Evolutionary conservation across 1,140 invertebrate genomes (phyloP), one percentile per base, ranked within the genome.

Genomic region (Drosophila pachea): DNA sequence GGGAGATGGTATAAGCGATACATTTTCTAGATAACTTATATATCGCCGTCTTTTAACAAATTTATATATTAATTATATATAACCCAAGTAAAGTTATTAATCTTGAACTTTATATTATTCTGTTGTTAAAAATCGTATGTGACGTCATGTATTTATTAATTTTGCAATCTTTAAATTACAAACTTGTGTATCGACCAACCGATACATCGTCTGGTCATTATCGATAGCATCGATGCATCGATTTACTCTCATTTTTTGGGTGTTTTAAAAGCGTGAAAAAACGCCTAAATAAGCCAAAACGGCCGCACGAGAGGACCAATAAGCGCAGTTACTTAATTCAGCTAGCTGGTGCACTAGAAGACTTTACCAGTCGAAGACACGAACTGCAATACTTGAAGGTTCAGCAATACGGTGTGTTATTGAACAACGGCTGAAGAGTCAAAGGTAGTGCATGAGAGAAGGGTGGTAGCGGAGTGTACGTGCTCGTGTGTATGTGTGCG

Each of bases 191-290:
- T 56, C 29, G 35, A 6, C 12, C 5, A 38, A 35, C 2, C 71
- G 62, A 78, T 67, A 56, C 50, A 66, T 55, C 58, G 62, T 0
- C 4, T 36, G 12, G 36, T 75, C 58, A 67, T 53, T 79, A 79
- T 79, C 76, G 76, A 79, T 79, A 75, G 29, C 64, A 63, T 59
- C 65, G 65, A 79, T 76, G 77, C 73, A 79, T 79, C 77, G 77
- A 81, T 79, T 79, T 81, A 65, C 78, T 83, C 78, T 83, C 75
- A 83, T 83, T 83, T 83, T 64, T 83, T 83, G 72, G 67, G 78
- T 83, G 71, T 78, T 82, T 83, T 73, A 75, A 79, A 79, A 79
- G 68, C 75, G 75, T 84, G 79, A 84, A 83, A 81, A 83, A 84
- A 78, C 74, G 79, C 79, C 63, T 75, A 76, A 73, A 76, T 67